These are phyloP conservation scores for Xanthorhoe spadicearia DNA, from an alignment of 2,888 invertebrate species.

Conservation along the genomic window DNA sequence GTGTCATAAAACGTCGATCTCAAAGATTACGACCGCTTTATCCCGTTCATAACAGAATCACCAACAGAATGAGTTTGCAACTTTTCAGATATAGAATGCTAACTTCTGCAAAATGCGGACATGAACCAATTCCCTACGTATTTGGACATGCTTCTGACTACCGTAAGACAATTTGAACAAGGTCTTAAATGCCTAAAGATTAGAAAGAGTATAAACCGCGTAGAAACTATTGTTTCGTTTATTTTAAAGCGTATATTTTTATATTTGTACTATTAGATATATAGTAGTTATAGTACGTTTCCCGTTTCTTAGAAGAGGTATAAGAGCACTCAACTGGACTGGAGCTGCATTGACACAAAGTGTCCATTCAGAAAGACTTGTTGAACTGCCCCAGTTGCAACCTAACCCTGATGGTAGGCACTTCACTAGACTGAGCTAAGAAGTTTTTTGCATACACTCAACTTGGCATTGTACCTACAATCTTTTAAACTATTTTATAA, in stretches of 20 bases:
- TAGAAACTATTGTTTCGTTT: no score
- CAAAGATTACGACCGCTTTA: neutral
- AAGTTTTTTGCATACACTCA: slow-evolving; percentile 2
- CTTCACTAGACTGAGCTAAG: slow-evolving; percentile 3
- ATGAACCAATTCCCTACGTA: no score
- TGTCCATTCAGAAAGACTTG: slow-evolving; percentile 31
- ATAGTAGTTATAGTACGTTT: neutral
- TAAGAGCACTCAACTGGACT: slow-evolving; percentile 30
- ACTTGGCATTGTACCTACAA: neutral
- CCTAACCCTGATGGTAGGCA: slow-evolving; percentile 25
- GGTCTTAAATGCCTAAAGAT: no score
- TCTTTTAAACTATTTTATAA: neutral
- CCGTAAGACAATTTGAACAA: no score
- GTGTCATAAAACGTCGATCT: slow-evolving; percentile 1
- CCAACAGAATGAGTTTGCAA: no score
- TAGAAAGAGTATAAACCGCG: no score
- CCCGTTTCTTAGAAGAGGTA: neutral
- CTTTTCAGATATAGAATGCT: no score
- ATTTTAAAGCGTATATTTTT: no score
- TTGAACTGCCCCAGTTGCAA: slow-evolving; percentile 32
- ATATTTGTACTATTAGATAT: neutral
- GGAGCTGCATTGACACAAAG: slow-evolving; percentile 28
- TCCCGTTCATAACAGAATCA: neutral
- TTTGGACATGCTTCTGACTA: no score
- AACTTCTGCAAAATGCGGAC: no score